These are phyloP conservation scores for Xanthia icteritia DNA, from an alignment of 2,888 invertebrate species.

Conservation along the genomic window DNA sequence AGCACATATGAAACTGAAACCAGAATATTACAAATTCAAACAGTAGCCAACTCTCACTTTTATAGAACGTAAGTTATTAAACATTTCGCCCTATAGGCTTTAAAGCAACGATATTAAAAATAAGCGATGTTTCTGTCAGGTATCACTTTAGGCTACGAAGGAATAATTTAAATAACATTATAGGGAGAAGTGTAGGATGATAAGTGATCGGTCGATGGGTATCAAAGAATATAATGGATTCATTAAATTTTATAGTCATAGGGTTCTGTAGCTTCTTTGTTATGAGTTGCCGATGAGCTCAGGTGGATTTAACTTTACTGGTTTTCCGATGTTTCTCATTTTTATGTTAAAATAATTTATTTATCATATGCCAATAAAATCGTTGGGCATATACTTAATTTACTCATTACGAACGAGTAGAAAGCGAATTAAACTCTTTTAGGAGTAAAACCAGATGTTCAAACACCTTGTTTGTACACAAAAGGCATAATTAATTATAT, in stretches of 20 bases:
- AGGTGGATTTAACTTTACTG: neutral
- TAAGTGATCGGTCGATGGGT: slow-evolving; percentile 32
- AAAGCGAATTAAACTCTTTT: neutral
- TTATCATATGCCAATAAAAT: neutral
- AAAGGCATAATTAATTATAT: slow-evolving; percentile 16
- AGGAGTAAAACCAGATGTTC: neutral
- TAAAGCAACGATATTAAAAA: slow-evolving; percentile 20
- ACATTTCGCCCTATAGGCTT: slow-evolving; percentile 13
- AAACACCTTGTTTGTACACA: slow-evolving; percentile 5
- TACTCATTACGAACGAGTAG: neutral
- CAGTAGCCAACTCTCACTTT: neutral
- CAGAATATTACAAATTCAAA: neutral
- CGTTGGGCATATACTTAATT: neutral
- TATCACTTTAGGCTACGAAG: slow-evolving; percentile 34
- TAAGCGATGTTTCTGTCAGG: slow-evolving; percentile 17
- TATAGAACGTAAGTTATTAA: neutral
- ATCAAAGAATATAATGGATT: slow-evolving; percentile 41
- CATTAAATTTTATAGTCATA: slow-evolving; percentile 22
- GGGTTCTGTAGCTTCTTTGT: slow-evolving; percentile 4
- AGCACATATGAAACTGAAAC: neutral
- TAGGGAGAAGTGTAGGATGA: slow-evolving; percentile 25
- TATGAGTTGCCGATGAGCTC: neutral
- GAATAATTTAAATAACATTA: slow-evolving; percentile 47
- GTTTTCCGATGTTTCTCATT: neutral
- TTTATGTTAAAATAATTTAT: neutral